A percentile compares a stretch with the other conserved stretches of the same genome.
Evolutionary conservation across 2,797 vertebrate genomes (phyloP).

Genomic region (Diglossa cyanea): DNA sequence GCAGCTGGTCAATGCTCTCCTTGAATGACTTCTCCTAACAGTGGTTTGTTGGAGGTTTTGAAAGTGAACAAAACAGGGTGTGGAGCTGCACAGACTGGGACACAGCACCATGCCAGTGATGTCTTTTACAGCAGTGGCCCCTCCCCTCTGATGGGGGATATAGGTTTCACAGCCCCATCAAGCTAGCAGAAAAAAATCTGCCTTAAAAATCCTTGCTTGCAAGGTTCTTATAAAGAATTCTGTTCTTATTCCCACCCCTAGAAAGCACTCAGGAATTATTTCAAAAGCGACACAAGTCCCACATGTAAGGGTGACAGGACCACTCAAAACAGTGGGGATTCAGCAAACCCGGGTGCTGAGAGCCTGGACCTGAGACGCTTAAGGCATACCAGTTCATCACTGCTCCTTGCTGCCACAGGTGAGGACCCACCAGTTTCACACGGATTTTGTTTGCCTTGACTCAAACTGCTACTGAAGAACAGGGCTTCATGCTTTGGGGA

Average conservation of each 20-base stretch:
- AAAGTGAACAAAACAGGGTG: not conserved
- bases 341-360: not conserved
- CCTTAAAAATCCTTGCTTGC: not conserved
- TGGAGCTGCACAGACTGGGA: not conserved
- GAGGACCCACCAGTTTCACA: not conserved
- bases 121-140: rapidly evolving
- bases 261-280: not conserved
- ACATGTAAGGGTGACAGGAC: not conserved
- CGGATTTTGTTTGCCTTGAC: not conserved
- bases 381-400: rapidly evolving
- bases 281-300: not conserved
- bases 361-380: not conserved
- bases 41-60: not conserved
- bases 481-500: not conserved
- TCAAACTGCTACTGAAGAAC: not conserved
- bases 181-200: not conserved
- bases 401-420: not conserved
- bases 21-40: not conserved
- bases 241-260: not conserved
- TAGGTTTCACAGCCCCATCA: not conserved
- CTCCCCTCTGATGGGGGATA: not conserved
- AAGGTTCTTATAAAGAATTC: not conserved
- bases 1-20: not conserved
- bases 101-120: rapidly evolving
- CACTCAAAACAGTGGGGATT: not conserved